Evolutionary conservation across 2,888 invertebrate species (phyloP).

Genomic region (Abscondita cerata): DNA sequence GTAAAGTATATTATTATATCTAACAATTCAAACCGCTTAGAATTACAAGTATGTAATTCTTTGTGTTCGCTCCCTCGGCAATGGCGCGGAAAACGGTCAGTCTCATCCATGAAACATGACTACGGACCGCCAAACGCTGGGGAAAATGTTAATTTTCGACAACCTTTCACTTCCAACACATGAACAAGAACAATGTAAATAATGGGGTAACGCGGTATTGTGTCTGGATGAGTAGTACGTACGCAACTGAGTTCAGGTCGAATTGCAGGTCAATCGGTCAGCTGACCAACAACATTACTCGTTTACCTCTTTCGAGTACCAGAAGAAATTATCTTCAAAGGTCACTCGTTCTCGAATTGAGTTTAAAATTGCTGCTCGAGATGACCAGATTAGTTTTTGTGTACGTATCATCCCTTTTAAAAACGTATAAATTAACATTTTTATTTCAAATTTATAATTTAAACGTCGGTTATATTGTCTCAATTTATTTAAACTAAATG

Average conservation of each 20-base stretch:
- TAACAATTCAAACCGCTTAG: constrained; percentile 30
- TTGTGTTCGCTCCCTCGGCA: constrained; percentile 36
- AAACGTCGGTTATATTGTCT: constrained; percentile 9
- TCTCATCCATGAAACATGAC: constrained; percentile 39
- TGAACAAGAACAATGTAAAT: constrained; percentile 19
- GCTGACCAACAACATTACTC: constrained; percentile 32
- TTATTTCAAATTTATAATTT: constrained; percentile 16
- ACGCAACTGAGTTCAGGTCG: constrained; percentile 35
- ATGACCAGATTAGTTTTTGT: constrained; percentile 16
- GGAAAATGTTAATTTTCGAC: constrained; percentile 18
- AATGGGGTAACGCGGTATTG: constrained; percentile 21
- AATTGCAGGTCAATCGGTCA: constrained; percentile 38
- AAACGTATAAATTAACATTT: constrained; percentile 15
- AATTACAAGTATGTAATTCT: constrained; percentile 35
- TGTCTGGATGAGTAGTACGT: constrained; percentile 30
- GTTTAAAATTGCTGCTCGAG: constrained; percentile 28
- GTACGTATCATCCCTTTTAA: constrained; percentile 3
- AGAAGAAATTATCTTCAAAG: constrained; percentile 27
- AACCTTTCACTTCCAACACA: constrained; percentile 31
- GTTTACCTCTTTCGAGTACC: constrained; percentile 30
- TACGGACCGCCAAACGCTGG: constrained; percentile 25
- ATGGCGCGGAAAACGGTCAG: constrained; percentile 36
- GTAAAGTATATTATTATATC: constrained; percentile 34
- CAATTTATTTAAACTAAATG: constrained; percentile 17
- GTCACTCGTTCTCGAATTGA: constrained; percentile 25